Conservation (phyloP, 2,888 invertebrate genomes). For the Erynnis tages region DNA sequence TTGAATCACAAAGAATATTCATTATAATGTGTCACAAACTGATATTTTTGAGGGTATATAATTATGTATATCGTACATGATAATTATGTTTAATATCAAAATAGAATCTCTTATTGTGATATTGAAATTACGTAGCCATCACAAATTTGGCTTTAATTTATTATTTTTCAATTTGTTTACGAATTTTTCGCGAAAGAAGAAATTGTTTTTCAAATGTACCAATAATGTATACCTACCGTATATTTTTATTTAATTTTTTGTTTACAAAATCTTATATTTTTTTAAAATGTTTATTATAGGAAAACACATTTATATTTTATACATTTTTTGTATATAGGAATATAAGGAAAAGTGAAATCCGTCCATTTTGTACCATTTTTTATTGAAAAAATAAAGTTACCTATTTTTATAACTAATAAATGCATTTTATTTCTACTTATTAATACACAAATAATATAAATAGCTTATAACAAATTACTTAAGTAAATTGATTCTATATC, state of each 20-base stretch:
- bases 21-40: background rate
- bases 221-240: background rate
- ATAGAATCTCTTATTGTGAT: background rate
- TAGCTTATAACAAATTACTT: too few relatives aligned
- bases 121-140: background rate
- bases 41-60: background rate
- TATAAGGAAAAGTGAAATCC: constrained; percentile 47
- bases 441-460: too few relatives aligned
- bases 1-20: too few relatives aligned
- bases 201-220: too few relatives aligned
- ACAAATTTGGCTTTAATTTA: background rate
- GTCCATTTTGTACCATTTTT: constrained; percentile 46
- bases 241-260: constrained; percentile 20
- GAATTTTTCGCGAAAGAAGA: too few relatives aligned
- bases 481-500: too few relatives aligned
- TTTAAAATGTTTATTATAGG: background rate
- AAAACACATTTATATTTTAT: background rate
- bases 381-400: constrained; percentile 42
- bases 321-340: constrained; percentile 13
- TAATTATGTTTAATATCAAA: too few relatives aligned
- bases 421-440: constrained; percentile 44
- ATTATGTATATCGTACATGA: too few relatives aligned
- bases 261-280: constrained; percentile 18
- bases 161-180: background rate
- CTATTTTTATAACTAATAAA: constrained; percentile 46